Evolutionary conservation across 2,888 invertebrate species (phyloP), one percentile per base, ranked within the genome.

Genomic region (Brachyopa scutellaris): DNA sequence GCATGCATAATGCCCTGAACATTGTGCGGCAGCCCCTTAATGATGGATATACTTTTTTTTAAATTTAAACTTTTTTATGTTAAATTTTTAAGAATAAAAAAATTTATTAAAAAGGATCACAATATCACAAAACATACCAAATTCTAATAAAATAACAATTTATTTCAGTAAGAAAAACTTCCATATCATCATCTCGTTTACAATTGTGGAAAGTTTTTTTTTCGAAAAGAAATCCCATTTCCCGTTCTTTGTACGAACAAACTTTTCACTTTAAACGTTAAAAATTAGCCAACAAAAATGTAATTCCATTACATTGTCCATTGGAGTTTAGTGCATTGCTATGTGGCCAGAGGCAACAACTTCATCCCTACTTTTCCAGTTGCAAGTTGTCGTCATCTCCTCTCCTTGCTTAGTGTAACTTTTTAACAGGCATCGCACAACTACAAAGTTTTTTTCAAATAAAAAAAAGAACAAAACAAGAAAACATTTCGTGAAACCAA

Each of bases 271-370:
- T 70, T 76, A 80, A 80, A 80, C 76, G 80, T 42, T 78, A 64
- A 80, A 69, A 80, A 80, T 80, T 80, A 80, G 76, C 64, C 49
- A 64, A 76, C 69, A 72, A 80, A 80, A 80, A 80, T 76, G 62
- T 76, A 76, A 80, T 80, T 76, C 64, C 64, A 80, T 80, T 80
- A 80, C 69, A 76, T 53, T 57, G 76, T 9, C 64, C 62, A 59
- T 59, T 53, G 59, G 70, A 76, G 55, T 76, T 80, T 29, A 53
- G 38, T 45, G 17, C 19, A 64, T 59, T 73, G 38, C 19, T 55
- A 15, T 53, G 45, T 55, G 55, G 53, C 73, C 62, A 9, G 11
- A 38, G 62, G 73, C 45, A 7, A 36, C 33, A 53, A 15, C 29
- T 45, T 53, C 15, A 31, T n/a, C 13, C 29, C 6, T 8, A 7